phyloP scores from a whole-genome alignment of 1,140 invertebrate genomes.

The Bilobella aurantiaca region DNA sequence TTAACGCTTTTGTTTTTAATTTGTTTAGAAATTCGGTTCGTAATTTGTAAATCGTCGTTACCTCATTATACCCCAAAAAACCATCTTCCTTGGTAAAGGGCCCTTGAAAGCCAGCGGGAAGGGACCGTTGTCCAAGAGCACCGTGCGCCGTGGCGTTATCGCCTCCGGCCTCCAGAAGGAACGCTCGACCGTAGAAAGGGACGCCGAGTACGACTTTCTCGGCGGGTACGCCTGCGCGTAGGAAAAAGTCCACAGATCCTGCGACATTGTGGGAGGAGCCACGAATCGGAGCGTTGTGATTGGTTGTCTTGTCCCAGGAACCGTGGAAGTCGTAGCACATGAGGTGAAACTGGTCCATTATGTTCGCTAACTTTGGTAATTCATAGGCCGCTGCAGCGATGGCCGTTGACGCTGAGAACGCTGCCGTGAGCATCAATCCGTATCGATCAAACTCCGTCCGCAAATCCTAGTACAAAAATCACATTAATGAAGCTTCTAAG shows the following conservation, averaged over 20 bases:
- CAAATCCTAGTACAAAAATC: constrained; percentile 46
- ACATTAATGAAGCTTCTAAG: not conserved
- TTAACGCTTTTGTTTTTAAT: too few relatives aligned
- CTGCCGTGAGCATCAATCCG: constrained; percentile 58
- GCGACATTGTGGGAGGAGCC: constrained; percentile 8
- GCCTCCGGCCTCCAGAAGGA: constrained; percentile 46
- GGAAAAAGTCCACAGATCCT: constrained; percentile 36
- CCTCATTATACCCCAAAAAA: constrained; percentile 80
- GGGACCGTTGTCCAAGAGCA: constrained; percentile 42
- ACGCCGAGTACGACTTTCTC: constrained; percentile 71
- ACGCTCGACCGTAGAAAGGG: constrained; percentile 71
- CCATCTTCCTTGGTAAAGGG: constrained; percentile 68
- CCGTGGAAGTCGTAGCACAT: constrained; percentile 88
- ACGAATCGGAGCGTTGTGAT: constrained; percentile 52
- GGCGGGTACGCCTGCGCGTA: constrained; percentile 50
- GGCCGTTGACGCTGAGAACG: constrained; percentile 58
- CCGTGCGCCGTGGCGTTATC: constrained; percentile 40
- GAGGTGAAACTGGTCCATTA: constrained; percentile 71
- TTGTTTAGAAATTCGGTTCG: too few relatives aligned
- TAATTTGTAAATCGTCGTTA: constrained; percentile 38
- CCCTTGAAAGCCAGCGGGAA: constrained; percentile 55
- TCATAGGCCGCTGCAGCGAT: constrained; percentile 66
- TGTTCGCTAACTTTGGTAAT: constrained; percentile 55
- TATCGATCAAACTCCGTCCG: constrained; percentile 49
- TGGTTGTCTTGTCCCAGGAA: constrained; percentile 62